Base-by-base conservation (phyloP, 2,113 vertebrate species). In the Heloderma charlesbogerti region DNA sequence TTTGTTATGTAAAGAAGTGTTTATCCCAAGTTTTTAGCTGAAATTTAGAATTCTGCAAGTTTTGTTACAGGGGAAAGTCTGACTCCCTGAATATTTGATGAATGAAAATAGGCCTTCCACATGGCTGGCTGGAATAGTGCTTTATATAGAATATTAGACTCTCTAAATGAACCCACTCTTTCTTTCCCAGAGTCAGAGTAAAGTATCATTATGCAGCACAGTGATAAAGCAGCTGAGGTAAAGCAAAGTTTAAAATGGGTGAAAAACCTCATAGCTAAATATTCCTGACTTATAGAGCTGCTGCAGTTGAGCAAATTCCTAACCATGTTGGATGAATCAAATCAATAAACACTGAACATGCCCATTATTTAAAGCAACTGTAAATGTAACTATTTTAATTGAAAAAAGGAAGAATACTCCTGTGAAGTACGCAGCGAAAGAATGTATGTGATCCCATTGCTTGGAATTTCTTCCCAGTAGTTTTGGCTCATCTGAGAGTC, bases 31-130 rank as follows among this genome's bases (percentile, higher is more conserved):
- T 29, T 40, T 94, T 92, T 90, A 91, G 83, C 85, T 91, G 87
- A 69, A 29, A 0, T 31, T 69, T 60, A 88, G 91, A 86, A 84
- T 95, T 90, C 84, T 45, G 40, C 27, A 74, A 88, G 90, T 40
- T 93, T 93, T 90, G 71, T 51, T 93, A 89, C 8, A 37, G 89
- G 78, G 67, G 0, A 74, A 71, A 91, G 92, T 60, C 57, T 31
- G 91, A 40, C 74, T 89, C 72, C 87, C 40, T 92, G 92, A 93
- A 92, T 95, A 89, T 92, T 94, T 95, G 93, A 95, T 93, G 90
- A 91, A 94, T 94, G 94, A 89, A 95, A 95, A 91, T 86, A 84
- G 94, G 88, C 84, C 91, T 94, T 95, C 94, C 93, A 92, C 93
- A 91, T 85, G 91, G 90, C 88, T 87, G 90, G 92, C 88, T 75